phyloP scores from a whole-genome alignment of 2,797 vertebrate genomes.

The Poecile montanus region DNA sequence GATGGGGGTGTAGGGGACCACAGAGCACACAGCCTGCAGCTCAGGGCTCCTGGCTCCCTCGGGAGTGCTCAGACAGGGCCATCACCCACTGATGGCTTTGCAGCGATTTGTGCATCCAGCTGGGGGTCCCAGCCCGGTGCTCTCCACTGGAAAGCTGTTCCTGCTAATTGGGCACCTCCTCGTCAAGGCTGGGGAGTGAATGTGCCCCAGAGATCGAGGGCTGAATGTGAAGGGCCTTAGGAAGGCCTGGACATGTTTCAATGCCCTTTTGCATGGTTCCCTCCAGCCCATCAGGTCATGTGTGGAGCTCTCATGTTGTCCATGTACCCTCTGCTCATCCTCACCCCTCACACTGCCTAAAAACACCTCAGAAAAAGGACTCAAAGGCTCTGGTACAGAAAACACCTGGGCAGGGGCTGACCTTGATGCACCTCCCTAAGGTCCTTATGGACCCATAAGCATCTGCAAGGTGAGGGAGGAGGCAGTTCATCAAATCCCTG shows the following conservation, averaged over 20 bases:
- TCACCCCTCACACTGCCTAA: background rate
- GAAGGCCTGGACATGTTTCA: background rate
- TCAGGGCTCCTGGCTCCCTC: background rate
- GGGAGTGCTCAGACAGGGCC: background rate
- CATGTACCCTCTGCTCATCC: background rate
- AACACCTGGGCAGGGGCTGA: background rate
- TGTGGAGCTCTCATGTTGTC: background rate
- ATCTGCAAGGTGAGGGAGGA: background rate
- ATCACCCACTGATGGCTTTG: background rate
- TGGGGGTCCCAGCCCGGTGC: constrained; percentile 19
- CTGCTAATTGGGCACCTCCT: background rate
- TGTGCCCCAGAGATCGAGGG: background rate
- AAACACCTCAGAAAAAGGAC: background rate
- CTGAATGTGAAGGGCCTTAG: background rate
- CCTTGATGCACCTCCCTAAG: background rate
- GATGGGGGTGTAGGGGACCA: background rate
- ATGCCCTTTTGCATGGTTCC: background rate
- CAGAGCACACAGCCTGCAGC: fast-evolving
- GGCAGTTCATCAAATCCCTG: background rate
- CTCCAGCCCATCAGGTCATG: fast-evolving
- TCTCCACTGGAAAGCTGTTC: background rate
- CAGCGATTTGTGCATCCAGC: background rate
- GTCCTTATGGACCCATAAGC: background rate
- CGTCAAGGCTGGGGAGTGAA: background rate
- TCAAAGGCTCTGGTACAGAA: background rate